phyloP scores from a whole-genome alignment of 2,797 vertebrate species.

The Enteromius anoplus region DNA sequence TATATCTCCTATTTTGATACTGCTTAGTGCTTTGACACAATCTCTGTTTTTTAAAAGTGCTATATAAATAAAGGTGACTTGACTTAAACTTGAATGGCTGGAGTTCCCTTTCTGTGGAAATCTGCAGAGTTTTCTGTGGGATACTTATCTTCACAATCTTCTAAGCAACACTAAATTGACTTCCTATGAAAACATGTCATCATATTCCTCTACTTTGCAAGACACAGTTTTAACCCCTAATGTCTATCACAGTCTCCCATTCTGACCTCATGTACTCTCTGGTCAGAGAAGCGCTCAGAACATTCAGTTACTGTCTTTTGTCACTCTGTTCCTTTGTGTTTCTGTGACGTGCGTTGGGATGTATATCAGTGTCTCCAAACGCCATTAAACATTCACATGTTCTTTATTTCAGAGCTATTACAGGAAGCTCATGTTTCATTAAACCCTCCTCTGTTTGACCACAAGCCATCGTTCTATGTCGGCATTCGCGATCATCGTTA shows the following conservation, averaged over 20 bases:
- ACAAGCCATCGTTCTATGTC: conserved; percentile 31
- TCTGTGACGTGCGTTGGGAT: conserved; percentile 27
- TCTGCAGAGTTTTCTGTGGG: not conserved
- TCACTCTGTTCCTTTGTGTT: conserved; percentile 35
- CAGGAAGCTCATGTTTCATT: conserved; percentile 52
- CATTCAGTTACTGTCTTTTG: conserved; percentile 28
- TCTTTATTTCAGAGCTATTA: conserved; percentile 57
- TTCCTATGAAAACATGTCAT: not conserved
- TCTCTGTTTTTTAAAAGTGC: too few relatives aligned
- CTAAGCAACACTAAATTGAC: not conserved
- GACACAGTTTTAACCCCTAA: not conserved
- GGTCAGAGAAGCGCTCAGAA: not conserved
- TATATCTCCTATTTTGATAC: too few relatives aligned
- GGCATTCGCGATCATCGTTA: conserved; percentile 36
- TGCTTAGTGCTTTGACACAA: too few relatives aligned
- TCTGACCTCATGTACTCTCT: not conserved
- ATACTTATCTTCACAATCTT: not conserved
- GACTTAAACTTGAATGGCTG: not conserved
- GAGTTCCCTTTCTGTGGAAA: not conserved
- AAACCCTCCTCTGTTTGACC: conserved; percentile 42
- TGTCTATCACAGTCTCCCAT: conserved; percentile 4
- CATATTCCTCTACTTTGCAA: not conserved
- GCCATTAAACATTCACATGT: conserved; percentile 60
- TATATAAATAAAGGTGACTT: too few relatives aligned
- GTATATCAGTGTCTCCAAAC: conserved; percentile 54